Percentiles rank a stretch among this genome's conserved stretches.
phyloP scores from a whole-genome alignment of 1,140 invertebrate species.

The Macrobrachium nipponense region DNA sequence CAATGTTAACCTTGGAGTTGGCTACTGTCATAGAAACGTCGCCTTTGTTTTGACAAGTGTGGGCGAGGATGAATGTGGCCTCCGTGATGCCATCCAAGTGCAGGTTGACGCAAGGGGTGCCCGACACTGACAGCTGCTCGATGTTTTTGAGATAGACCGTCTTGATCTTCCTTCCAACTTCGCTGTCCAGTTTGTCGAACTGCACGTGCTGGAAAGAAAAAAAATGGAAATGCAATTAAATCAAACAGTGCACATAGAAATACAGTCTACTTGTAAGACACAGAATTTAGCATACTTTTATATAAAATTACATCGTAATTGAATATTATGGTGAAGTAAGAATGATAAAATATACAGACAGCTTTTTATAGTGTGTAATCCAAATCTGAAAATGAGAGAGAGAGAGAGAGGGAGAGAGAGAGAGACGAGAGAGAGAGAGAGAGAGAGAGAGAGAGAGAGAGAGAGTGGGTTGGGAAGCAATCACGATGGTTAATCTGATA shows the following conservation, averaged over 20 bases:
- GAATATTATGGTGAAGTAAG: background rate
- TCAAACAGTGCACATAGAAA: too few species aligned
- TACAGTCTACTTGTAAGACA: too few species aligned
- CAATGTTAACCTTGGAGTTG: conserved; percentile 20
- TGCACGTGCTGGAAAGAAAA: conserved; percentile 5
- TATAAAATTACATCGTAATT: too few species aligned
- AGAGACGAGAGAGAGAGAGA: too few species aligned
- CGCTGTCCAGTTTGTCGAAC: background rate
- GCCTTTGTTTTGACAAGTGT: background rate
- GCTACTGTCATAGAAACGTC: conserved; percentile 9
- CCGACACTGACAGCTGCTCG: background rate
- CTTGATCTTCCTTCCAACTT: background rate
- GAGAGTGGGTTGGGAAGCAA: too few species aligned
- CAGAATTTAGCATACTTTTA: too few species aligned
- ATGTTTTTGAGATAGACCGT: conserved; percentile 22
- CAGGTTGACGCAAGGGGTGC: conserved; percentile 16
- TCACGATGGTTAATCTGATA: too few species aligned
- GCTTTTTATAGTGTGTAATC: background rate
- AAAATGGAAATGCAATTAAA: background rate
- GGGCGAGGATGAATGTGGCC: conserved; percentile 3
- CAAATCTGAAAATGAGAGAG: background rate
- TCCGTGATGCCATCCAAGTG: conserved; percentile 9
- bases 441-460: too few species aligned
- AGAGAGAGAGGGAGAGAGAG: too few species aligned
- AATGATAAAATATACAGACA: background rate